phyloP scores from a whole-genome alignment of 2,888 invertebrate genomes.

The Hoplodrina blanda region DNA sequence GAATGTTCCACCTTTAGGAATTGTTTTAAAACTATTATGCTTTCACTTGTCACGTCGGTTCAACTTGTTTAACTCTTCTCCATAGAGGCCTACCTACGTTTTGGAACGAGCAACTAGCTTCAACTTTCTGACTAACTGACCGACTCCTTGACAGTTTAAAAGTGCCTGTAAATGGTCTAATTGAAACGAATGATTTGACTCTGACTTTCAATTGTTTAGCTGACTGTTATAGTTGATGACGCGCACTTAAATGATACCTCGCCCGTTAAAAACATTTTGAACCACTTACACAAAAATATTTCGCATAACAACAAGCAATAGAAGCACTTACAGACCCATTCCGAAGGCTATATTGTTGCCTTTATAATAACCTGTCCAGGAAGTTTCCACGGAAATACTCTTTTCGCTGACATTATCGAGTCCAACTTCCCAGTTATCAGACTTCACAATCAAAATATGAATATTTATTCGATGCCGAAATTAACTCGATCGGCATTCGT shows the following conservation, averaged over 20 bases:
- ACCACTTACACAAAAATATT: constrained; percentile 4
- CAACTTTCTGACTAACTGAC: too few species aligned
- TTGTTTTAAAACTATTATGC: neutral
- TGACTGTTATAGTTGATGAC: neutral
- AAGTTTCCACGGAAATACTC: constrained; percentile 63
- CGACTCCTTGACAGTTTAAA: too few species aligned
- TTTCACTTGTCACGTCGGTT: too few species aligned
- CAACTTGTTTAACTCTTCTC: too few species aligned
- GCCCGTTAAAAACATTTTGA: neutral
- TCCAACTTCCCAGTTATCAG: constrained; percentile 60
- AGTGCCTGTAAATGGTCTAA: too few species aligned
- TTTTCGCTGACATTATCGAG: constrained; percentile 66
- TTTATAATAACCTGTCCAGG: constrained; percentile 56
- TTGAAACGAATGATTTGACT: too few species aligned
- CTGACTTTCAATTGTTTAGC: neutral
- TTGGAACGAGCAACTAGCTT: too few species aligned
- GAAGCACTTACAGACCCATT: constrained; percentile 29
- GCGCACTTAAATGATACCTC: neutral
- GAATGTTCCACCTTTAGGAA: neutral
- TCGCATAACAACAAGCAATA: constrained; percentile 7
- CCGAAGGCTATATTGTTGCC: constrained; percentile 19
- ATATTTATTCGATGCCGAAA: constrained; percentile 64
- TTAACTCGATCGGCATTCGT: constrained; percentile 59
- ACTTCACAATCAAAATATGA: constrained; percentile 65
- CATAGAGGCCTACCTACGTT: too few species aligned